phyloP scores from a whole-genome alignment of 2,113 vertebrate species.

The Isurus oxyrinchus region DNA sequence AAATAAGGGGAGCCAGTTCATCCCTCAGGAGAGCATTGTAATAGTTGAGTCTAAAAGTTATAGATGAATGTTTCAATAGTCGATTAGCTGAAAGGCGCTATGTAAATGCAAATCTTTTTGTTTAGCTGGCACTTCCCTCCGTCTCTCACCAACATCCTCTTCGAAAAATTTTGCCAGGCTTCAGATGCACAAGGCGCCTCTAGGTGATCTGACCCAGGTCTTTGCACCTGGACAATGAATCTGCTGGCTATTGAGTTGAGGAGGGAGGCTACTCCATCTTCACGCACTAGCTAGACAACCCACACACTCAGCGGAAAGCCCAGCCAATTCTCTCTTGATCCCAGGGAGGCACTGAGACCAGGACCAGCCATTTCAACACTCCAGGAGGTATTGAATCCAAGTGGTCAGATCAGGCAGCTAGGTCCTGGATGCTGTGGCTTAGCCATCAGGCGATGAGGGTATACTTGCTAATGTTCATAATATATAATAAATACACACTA shows the following conservation, averaged over 20 bases:
- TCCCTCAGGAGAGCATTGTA: neutral
- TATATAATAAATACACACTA: too few relatives aligned
- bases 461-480: too few relatives aligned
- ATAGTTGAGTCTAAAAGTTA: neutral
- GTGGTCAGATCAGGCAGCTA: too few relatives aligned
- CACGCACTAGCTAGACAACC: neutral
- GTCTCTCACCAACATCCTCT: neutral
- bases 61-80: neutral
- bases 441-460: too few relatives aligned
- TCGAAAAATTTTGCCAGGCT: neutral
- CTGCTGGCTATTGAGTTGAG: neutral
- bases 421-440: too few relatives aligned
- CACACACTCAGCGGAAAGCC: neutral
- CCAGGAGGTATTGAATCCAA: too few relatives aligned
- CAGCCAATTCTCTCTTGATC: neutral
- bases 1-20: too few relatives aligned
- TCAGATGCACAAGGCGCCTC: neutral
- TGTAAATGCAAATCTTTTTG: neutral
- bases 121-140: neutral
- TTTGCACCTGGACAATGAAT: neutral
- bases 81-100: neutral
- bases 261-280: neutral
- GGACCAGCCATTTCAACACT: too few relatives aligned
- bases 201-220: neutral
- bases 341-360: neutral